phyloP scores from a whole-genome alignment of 92 coral and sea anemone species.

The Heteractis magnifica region DNA sequence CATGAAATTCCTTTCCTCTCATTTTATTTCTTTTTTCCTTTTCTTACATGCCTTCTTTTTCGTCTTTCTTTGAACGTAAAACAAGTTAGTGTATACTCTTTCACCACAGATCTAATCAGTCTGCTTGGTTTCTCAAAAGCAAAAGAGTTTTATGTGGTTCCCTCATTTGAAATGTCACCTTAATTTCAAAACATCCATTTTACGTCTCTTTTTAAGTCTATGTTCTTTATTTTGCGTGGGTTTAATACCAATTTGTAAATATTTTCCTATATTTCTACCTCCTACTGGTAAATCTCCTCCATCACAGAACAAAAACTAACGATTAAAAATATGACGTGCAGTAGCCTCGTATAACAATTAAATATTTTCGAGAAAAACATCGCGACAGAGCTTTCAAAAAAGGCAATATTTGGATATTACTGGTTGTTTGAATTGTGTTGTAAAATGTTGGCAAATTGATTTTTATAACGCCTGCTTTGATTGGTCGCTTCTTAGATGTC shows the following conservation, averaged over 20 bases:
- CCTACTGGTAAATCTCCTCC: background rate
- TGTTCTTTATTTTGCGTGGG: background rate
- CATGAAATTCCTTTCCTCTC: too few species aligned
- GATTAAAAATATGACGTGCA: background rate
- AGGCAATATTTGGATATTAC: background rate
- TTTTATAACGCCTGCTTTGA: background rate
- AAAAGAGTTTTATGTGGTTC: too few species aligned
- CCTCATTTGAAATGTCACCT: too few species aligned
- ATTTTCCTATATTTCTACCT: background rate
- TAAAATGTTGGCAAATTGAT: background rate
- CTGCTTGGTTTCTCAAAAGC: too few species aligned
- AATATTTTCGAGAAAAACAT: background rate
- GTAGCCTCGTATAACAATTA: background rate
- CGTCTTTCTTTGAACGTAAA: too few species aligned
- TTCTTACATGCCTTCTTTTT: too few species aligned
- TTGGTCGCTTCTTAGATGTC: background rate
- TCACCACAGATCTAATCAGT: too few species aligned
- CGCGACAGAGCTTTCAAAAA: background rate
- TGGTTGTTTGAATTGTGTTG: background rate
- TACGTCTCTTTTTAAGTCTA: background rate
- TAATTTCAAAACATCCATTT: background rate
- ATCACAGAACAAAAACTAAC: background rate
- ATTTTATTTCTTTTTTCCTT: too few species aligned
- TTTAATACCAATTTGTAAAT: background rate
- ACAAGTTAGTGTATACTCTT: too few species aligned